A percentile compares a stretch with the other conserved stretches of the same genome.
These are phyloP conservation scores for Embiotoca jacksoni DNA, from an alignment of 2,113 vertebrate species.

Conservation along the genomic window DNA sequence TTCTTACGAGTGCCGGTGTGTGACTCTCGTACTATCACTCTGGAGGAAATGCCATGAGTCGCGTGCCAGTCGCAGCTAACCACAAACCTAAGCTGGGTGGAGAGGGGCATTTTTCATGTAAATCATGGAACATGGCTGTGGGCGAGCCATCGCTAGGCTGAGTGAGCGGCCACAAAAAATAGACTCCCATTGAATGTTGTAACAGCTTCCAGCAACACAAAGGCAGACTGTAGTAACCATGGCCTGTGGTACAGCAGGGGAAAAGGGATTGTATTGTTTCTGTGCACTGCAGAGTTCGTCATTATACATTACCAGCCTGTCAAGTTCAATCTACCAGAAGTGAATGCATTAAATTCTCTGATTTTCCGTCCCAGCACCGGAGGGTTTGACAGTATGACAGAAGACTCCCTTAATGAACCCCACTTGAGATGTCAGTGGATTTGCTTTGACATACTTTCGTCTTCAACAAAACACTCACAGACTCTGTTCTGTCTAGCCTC, in stretches of 20 bases:
- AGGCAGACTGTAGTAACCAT: conserved; percentile 64
- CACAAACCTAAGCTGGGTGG: conserved; percentile 76
- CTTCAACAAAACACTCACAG: conserved; percentile 38
- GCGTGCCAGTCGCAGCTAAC: conserved; percentile 77
- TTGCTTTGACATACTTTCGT: conserved; percentile 30
- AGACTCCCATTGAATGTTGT: conserved; percentile 69
- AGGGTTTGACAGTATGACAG: conserved; percentile 12
- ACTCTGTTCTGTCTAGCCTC: conserved; percentile 31
- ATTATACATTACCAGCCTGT: conserved; percentile 48
- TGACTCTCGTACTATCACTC: conserved; percentile 73
- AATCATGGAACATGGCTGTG: conserved; percentile 78
- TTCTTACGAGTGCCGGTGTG: conserved; percentile 55
- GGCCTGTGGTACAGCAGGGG: conserved; percentile 41
- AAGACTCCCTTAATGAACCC: conserved; percentile 30
- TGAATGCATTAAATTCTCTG: conserved; percentile 31
- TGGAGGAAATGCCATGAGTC: conserved; percentile 77
- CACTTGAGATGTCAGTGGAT: conserved; percentile 22
- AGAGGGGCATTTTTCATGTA: conserved; percentile 77
- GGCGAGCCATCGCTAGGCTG: conserved; percentile 62
- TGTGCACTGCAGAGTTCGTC: conserved; percentile 35
- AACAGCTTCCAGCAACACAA: conserved; percentile 74
- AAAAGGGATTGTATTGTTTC: conserved; percentile 54
- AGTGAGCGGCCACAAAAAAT: conserved; percentile 69
- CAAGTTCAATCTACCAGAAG: conserved; percentile 22
- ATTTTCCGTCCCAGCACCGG: conserved; percentile 1